These are phyloP conservation scores for Anarhynchus alexandrinus DNA, from an alignment of 2,113 vertebrate genomes.

Conservation along the genomic window DNA sequence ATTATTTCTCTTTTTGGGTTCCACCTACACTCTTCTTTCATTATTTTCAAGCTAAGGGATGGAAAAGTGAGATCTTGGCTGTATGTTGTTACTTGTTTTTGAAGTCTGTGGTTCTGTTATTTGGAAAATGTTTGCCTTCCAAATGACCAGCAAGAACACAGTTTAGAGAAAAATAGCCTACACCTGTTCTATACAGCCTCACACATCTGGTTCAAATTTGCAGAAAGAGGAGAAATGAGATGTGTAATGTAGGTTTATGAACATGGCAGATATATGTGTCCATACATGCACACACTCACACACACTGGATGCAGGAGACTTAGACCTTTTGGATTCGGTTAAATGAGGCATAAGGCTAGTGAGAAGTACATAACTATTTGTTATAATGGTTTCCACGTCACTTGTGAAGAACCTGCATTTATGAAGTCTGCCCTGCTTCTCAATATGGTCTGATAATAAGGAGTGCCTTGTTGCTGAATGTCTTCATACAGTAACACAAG, in stretches of 20 bases:
- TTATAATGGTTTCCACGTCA: background rate
- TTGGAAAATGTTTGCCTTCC: background rate
- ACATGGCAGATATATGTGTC: background rate
- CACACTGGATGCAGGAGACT: background rate
- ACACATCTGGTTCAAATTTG: slow-evolving; percentile 5
- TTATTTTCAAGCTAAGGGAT: background rate
- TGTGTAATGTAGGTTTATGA: background rate
- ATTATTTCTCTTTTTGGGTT: background rate
- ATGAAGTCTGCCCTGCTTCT: background rate
- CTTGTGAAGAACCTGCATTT: background rate
- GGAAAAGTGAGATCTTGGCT: background rate
- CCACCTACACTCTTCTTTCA: background rate
- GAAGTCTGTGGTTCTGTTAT: background rate
- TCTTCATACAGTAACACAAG: background rate
- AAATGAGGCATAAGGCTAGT: background rate
- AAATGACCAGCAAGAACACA: background rate
- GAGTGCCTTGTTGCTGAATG: background rate
- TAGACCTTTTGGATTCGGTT: background rate
- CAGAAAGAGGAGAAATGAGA: background rate
- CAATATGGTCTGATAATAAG: background rate
- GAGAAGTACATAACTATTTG: background rate
- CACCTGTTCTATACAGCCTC: background rate
- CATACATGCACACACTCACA: background rate
- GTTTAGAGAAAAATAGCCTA: background rate
- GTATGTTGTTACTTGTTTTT: background rate